Percentiles rank a stretch among this genome's conserved stretches.
These are phyloP conservation scores for Malurus melanocephalus DNA, from an alignment of 2,113 vertebrate species.

Conservation along the genomic window DNA sequence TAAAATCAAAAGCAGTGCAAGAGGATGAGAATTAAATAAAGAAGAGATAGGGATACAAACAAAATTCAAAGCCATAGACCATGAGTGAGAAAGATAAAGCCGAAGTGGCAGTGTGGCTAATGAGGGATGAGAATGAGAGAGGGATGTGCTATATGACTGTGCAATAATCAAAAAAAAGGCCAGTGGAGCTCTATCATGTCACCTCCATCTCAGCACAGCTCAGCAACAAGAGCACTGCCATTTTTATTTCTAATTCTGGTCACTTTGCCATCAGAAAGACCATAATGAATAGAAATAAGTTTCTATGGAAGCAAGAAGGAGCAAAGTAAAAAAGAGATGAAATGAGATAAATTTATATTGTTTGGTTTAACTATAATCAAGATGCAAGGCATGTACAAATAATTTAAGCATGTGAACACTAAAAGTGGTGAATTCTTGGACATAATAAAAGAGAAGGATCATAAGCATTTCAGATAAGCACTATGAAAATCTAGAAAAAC, in stretches of 20 bases:
- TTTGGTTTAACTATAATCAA: neutral
- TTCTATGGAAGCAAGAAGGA: neutral
- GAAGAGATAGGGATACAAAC: neutral
- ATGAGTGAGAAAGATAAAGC: slow-evolving; percentile 14
- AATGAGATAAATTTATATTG: neutral
- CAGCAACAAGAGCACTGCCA: neutral
- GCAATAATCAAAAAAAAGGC: neutral
- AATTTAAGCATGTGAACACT: neutral
- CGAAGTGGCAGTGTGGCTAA: neutral
- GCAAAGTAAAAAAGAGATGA: neutral
- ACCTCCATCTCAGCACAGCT: neutral
- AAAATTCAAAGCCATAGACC: neutral
- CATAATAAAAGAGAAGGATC: neutral
- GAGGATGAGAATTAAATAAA: neutral
- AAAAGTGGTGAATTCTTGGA: neutral
- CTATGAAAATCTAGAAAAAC: neutral
- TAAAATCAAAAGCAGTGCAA: neutral
- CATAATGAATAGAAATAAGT: neutral
- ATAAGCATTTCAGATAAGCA: neutral
- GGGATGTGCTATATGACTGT: neutral
- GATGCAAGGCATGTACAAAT: neutral
- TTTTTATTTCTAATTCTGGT: neutral
- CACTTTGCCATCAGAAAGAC: neutral
- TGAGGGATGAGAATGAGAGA: slow-evolving; percentile 1
- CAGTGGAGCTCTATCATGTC: neutral